Evolutionary conservation across 2,797 vertebrate genomes (phyloP), one percentile per base, ranked within the genome.

Genomic region (Rhinoraja longicauda): DNA sequence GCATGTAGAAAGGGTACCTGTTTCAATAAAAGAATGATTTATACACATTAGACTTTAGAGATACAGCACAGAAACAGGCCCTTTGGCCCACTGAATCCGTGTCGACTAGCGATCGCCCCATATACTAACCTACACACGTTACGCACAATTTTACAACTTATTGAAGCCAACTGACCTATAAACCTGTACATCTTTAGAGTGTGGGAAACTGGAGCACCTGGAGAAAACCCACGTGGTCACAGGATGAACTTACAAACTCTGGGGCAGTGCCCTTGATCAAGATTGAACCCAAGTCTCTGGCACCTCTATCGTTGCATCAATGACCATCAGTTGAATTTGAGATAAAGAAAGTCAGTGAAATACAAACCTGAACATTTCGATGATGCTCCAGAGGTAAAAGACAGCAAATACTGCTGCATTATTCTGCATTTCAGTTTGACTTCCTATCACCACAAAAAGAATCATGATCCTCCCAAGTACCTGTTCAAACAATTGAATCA

Each of bases 1-100:
- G 97, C 98, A 99, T 99, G 96, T 99, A 99, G 96, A 98, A 99
- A 0, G 99, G 98, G 95, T 99, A 99, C 97, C 99, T 99, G 59
- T 90, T 79, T 67, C 93, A 93, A 4, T 67, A 79, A 79, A 53
- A 82, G 2, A 79, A 64, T 84, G 57, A 7, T 73, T 73, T n/a
- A 92, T 15, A 21, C 29, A 91, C 90, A 8, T 91, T 26, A 17
- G 45, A 53, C 45, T 53, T 53, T 53, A 53, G 45, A 53, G 45
- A 53, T 53, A 53, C 45, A 53, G 45, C 5, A 4, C 45, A 53
- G 45, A 45, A 53, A 53, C 45, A 53, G 45, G 45, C 4, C 45
- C 45, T 53, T 53, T 53, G 45, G 45, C 45, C 45, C 45, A 53
- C 45, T 53, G 45, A 53, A 4, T 53, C 45, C 45, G 45, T 45